Evolutionary conservation across 1,140 invertebrate genomes (phyloP), one percentile per base, ranked within the genome.

Genomic region (Megalopta genalis): DNA sequence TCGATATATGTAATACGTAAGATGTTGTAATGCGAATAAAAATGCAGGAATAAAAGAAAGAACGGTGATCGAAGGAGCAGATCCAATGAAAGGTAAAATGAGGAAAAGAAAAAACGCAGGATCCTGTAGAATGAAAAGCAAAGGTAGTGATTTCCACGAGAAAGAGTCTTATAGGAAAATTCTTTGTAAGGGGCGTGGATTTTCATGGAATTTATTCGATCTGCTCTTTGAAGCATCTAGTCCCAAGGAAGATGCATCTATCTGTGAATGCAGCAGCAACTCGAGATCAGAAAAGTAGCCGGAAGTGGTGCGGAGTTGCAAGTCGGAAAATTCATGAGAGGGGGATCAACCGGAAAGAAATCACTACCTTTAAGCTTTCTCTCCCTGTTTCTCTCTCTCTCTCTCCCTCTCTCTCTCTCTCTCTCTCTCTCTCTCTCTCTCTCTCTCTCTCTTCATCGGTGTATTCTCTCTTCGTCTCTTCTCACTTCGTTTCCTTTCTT

Each of bases 241-340:
- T 5, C 74, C 9, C 69, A 37, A 14, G 37, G 23, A 18, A 52
- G 63, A 49, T 57, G 70, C 70, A 46, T 49, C 64, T 74, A 67
- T 73, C 54, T 65, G 27, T 70, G 52, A 37, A 66, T 54, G 42
- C 54, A 49, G 42, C n/a, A 27, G 57, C 72, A 64, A 67, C 67
- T 81, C 25, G 69, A 85, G 68, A 82, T 85, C 83, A 69, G 78
- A 70, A 84, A 77, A 84, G 83, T 86, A 86, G 76, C 84, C 73
- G 73, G 81, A 83, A 86, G 77, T 77, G 77, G 52, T 39, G 60
- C 82, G 49, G 60, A 83, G 77, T n/a, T 86, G 80, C 72, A 59
- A 81, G 60, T 37, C 54, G 76, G 68, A 49, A 83, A 86, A 86
- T 86, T 86, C 85, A 86, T 83, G 84, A 86, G 81, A 64, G 49